Base-by-base conservation (phyloP, 2,797 vertebrate species). In the Falco novaeseelandiae region DNA sequence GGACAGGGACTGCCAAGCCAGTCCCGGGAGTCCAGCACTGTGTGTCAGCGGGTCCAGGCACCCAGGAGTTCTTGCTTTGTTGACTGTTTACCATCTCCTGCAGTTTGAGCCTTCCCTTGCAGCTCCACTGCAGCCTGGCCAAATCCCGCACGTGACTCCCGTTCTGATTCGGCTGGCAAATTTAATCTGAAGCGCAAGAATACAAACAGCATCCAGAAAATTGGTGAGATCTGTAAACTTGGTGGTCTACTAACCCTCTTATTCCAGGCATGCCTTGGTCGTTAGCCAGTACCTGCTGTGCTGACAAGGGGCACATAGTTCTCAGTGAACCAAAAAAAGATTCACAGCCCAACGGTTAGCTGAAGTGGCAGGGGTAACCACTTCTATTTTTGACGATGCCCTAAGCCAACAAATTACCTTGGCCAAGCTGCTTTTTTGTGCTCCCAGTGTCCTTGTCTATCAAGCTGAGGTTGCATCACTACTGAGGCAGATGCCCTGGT, bases 241-340 rank as follows among this genome's bases (percentile, higher is more conserved):
- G 57, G 27, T 32, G 36, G 26, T 4, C 11, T 13, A 1, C 61
- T 40, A 14, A 46, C 25, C 34, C 42, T 40, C 44, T 10, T 1
- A 0, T 11, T 42, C 20, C 59, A 44, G 65, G 13, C 61, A 3
- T 25, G 66, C 30, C 42, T 38, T n/a, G 80, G 16, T 54, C 7
- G 1, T 55, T 62, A 17, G 83, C 62, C 87, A 58, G 55, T 11
- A 10, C 10, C 67, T 61, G 44, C 77, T 27, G 38, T 48, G 66
- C 52, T 48, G 62, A 13, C 10, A 0, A 25, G 30, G 63, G n/a
- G 13, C 34, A 83, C 0, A 0, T 2, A 12, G 16, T 3, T 67
- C 27, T 52, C 63, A 36, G 55, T 8, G 49, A 84, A 16, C 27
- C 77, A 40, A 17, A 70, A 29, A 66, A 79, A 84, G 66, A 5